Evolutionary conservation across 2,113 vertebrate species (phyloP).

Genomic region (Labrus mixtus): DNA sequence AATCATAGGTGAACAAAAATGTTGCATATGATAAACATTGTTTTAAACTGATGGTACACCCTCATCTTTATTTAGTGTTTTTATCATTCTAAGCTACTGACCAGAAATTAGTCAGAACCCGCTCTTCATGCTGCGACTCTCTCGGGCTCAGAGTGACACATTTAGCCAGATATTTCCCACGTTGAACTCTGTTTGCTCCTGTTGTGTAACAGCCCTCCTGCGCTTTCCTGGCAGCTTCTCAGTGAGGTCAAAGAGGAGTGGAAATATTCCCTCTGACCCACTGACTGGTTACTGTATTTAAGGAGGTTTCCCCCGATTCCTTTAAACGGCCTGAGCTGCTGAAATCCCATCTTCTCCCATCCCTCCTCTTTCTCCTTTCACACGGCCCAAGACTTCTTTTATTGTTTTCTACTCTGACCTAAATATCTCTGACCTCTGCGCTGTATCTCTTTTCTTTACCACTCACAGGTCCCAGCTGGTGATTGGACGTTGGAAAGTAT

Average conservation of each 20-base stretch:
- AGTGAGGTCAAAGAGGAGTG: not conserved
- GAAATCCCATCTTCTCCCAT: conserved; percentile 1
- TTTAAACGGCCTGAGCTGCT: not conserved
- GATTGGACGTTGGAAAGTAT: not conserved
- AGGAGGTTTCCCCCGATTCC: conserved; percentile 6
- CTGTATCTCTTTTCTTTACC: not conserved
- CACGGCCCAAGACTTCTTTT: not conserved
- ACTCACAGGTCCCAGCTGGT: conserved; percentile 65
- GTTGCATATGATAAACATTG: too few relatives aligned
- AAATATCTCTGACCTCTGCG: not conserved
- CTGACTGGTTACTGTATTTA: not conserved
- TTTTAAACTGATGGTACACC: too few relatives aligned
- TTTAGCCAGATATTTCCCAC: conserved; percentile 21
- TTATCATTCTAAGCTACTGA: too few relatives aligned
- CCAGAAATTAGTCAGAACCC: too few relatives aligned
- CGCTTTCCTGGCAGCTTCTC: not conserved
- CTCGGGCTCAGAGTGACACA: not conserved
- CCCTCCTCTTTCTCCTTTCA: not conserved
- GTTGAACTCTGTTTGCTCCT: not conserved
- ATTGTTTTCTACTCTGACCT: not conserved
- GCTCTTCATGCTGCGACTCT: not conserved
- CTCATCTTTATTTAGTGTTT: too few relatives aligned
- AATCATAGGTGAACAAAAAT: too few relatives aligned
- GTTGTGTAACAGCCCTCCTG: conserved; percentile 20
- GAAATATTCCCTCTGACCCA: not conserved